phyloP scores from a whole-genome alignment of 2,888 invertebrate genomes.

The Protonemura montana region DNA sequence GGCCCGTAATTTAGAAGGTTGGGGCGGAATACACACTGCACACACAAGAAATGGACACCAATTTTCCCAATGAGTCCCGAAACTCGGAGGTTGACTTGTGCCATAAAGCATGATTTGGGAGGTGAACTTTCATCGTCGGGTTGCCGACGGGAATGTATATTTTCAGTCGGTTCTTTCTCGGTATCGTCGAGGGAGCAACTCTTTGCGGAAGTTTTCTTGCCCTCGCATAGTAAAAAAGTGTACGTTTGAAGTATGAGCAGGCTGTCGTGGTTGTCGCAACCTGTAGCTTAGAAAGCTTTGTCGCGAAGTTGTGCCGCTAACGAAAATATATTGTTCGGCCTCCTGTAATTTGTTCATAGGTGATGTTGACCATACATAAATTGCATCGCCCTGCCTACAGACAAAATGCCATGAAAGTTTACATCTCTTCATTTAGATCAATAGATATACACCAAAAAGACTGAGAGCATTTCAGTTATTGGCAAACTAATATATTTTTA shows the following conservation, averaged over 20 bases:
- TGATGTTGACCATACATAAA: background rate
- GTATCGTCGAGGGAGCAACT: background rate
- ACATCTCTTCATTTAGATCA: too few species aligned
- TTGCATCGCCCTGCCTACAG: background rate
- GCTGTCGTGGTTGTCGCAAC: background rate
- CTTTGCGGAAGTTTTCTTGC: background rate
- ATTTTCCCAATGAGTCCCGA: background rate
- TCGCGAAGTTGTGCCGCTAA: background rate
- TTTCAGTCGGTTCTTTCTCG: background rate
- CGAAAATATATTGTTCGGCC: background rate
- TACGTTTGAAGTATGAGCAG: background rate
- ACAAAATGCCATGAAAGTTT: too few species aligned
- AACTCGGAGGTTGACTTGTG: background rate
- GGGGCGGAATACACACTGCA: background rate
- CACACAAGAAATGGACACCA: conserved; percentile 24
- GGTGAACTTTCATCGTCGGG: background rate
- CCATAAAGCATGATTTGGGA: conserved; percentile 7
- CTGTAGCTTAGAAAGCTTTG: background rate
- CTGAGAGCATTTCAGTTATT: too few species aligned
- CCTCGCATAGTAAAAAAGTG: background rate
- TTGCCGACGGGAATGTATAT: background rate
- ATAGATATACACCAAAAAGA: too few species aligned
- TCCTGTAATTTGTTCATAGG: background rate
- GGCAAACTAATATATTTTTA: too few species aligned
- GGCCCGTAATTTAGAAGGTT: conserved; percentile 16